Evolutionary conservation across 1,140 invertebrate species (phyloP).

Genomic region (Philopotamus ludificatus): DNA sequence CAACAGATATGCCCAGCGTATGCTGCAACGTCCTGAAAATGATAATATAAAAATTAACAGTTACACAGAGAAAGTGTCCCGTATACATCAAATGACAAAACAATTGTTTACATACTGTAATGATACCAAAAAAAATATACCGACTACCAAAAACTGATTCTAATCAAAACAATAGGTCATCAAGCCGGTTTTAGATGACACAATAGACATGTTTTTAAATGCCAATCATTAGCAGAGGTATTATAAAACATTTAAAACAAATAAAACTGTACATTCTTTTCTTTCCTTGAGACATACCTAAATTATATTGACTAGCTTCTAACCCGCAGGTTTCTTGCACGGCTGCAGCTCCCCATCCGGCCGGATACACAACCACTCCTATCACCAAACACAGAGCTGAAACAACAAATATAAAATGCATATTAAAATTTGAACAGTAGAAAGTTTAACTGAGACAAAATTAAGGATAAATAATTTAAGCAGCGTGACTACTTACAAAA

Average conservation of each 20-base stretch:
- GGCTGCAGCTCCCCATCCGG: slow-evolving; percentile 83
- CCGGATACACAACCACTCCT: slow-evolving; percentile 87
- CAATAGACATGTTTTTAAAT: too few relatives aligned
- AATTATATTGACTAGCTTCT: slow-evolving; percentile 70
- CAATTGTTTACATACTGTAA: background rate
- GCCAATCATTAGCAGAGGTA: too few relatives aligned
- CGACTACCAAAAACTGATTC: too few relatives aligned
- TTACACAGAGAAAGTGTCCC: background rate
- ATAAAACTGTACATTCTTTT: too few relatives aligned
- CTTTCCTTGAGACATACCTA: slow-evolving; percentile 59
- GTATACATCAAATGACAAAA: background rate
- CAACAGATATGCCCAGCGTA: slow-evolving; percentile 94
- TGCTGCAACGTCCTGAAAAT: slow-evolving; percentile 72
- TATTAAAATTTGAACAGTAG: background rate
- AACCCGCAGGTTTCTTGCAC: slow-evolving; percentile 86
- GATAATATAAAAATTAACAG: background rate
- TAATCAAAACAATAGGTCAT: too few relatives aligned
- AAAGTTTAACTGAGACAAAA: background rate
- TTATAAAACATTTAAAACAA: too few relatives aligned
- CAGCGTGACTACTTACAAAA: background rate
- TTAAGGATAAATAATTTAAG: background rate
- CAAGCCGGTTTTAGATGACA: too few relatives aligned
- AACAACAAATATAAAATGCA: slow-evolving; percentile 42
- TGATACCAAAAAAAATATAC: too few relatives aligned
- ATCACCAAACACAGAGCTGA: slow-evolving; percentile 78